Evolutionary conservation across 64 coral and sea anemone species (phyloP), one percentile per base, ranked within the genome.

Genomic region (Dendrophyllia cribrosa): DNA sequence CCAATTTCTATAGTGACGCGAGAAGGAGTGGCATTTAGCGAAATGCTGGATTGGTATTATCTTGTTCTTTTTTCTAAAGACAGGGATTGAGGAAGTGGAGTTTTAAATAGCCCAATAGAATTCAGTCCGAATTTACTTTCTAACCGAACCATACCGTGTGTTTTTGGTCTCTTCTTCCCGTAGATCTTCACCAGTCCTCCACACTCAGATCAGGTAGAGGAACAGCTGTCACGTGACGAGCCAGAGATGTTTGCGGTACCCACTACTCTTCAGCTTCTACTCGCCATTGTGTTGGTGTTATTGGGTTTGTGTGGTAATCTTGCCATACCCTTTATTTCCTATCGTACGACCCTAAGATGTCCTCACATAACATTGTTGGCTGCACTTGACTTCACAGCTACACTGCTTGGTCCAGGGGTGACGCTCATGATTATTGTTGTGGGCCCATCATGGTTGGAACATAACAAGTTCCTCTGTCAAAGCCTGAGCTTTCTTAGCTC

Each of bases 341-440:
- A 79, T 59, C 77, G 77, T 53, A 17, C 77, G 43, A 16, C 23
- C 24, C 77, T 79, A 20, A 61, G 77, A 79, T 79, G 77, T 43
- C 52, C 77, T 59, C 77, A 60, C 77, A 59, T 79, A 0, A 79
- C 77, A 59, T n/a, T 79, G 56, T 43, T 79, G 25, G 77, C 77
- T 16, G 56, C 24, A 58, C 56, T 79, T 24, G 77, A 79, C 77
- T 79, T 79, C 13, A 59, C 77, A 43, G 55, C 24, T 15, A 60
- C 77, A 43, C 55, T 79, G 55, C 24, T 79, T 79, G 77, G 77
- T 43, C 77, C 77, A 16, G 77, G 77, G 23, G 3, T 19, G 22
- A 43, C 14, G 23, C 52, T 79, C 12, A 22, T 61, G 53, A 79
- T 51, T 60, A 14, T 24, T 61, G 12, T 79, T 59, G 59, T 43